Evolutionary conservation across 2,797 vertebrate species (phyloP).

Genomic region (Channallabes apus): DNA sequence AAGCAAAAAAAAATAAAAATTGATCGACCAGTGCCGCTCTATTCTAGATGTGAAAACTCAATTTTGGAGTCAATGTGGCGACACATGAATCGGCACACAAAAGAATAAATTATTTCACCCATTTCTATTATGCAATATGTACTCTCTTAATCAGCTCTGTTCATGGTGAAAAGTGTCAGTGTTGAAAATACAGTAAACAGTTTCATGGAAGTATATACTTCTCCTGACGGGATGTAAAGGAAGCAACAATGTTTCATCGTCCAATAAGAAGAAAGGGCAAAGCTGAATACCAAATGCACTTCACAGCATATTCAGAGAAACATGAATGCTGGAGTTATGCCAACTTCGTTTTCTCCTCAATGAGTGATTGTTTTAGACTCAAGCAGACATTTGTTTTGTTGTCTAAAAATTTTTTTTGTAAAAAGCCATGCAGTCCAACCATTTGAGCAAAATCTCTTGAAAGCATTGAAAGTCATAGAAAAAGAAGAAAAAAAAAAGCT

Average conservation of each 20-base stretch:
- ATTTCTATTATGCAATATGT: neutral
- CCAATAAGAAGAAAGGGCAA: constrained; percentile 64
- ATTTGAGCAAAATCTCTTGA: constrained; percentile 7
- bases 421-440: constrained; percentile 46
- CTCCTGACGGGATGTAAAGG: neutral
- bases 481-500: neutral
- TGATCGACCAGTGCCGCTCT: too few relatives aligned
- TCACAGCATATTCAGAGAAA: constrained; percentile 59
- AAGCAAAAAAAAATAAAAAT: too few relatives aligned
- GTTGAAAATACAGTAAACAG: neutral
- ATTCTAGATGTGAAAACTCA: too few relatives aligned
- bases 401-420: neutral
- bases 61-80: too few relatives aligned
- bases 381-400: constrained; percentile 53
- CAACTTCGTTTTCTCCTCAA: constrained; percentile 66
- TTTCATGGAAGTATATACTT: neutral
- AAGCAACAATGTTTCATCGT: constrained; percentile 53
- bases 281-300: constrained; percentile 62
- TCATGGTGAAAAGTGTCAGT: neutral
- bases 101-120: too few relatives aligned
- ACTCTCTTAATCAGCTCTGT: neutral
- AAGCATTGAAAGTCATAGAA: neutral
- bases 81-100: too few relatives aligned
- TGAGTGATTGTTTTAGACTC: constrained; percentile 67
- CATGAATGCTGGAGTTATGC: constrained; percentile 65